These are phyloP conservation scores for Elysia chlorotica DNA, from an alignment of 1,140 invertebrate genomes.

Conservation along the genomic window DNA sequence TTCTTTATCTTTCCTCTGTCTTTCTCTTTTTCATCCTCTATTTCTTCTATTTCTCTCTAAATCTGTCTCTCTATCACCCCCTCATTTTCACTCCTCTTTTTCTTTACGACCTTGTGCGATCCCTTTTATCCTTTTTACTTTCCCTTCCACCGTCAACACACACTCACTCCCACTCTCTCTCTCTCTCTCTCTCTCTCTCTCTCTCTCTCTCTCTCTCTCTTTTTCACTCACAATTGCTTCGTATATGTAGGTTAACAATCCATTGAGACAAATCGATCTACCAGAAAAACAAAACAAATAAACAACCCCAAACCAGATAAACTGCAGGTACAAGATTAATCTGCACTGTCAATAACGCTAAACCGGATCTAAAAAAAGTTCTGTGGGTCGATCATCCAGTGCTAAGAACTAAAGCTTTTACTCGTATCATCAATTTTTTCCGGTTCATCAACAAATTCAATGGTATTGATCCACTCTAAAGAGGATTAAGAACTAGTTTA, in stretches of 20 bases:
- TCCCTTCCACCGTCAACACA: background rate
- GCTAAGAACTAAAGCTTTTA: background rate
- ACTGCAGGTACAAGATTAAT: background rate
- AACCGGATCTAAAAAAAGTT: background rate
- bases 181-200: conserved; percentile 5
- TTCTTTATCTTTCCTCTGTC: background rate
- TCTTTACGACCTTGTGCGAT: background rate
- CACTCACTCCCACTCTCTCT: background rate
- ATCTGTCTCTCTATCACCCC: background rate
- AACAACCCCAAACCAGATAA: no score
- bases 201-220: conserved; percentile 16
- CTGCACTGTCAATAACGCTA: background rate
- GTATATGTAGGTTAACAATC: background rate
- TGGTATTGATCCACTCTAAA: background rate
- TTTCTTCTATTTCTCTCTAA: background rate
- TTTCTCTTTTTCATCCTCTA: conserved; percentile 7
- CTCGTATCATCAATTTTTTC: background rate
- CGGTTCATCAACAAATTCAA: background rate
- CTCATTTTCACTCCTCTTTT: background rate
- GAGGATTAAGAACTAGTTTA: background rate
- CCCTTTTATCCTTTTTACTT: background rate
- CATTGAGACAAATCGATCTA: background rate
- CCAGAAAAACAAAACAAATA: no score
- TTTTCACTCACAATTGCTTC: conserved; percentile 1
- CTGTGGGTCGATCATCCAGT: background rate